phyloP scores from a whole-genome alignment of 2,113 vertebrate species.

The Lycaon pictus region DNA sequence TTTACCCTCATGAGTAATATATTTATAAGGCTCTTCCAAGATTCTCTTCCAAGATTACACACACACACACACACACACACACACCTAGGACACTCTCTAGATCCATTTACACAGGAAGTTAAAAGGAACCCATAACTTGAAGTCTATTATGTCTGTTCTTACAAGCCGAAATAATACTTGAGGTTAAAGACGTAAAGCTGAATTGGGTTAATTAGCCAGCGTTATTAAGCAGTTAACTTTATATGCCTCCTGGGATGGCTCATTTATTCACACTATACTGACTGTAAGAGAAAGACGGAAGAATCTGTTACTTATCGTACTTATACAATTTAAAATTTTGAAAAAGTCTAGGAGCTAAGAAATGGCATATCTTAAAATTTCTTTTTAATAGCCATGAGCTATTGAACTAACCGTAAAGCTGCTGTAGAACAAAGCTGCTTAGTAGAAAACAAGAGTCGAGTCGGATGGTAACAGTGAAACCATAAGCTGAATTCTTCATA shows the following conservation, averaged over 20 bases:
- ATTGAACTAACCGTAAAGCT: neutral
- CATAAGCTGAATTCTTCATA: neutral
- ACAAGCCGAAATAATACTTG: conserved; percentile 41
- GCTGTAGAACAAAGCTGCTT: neutral
- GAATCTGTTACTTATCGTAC: neutral
- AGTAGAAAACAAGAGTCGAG: neutral
- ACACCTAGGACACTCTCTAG: neutral
- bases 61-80: too few species aligned
- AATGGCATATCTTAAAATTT: neutral
- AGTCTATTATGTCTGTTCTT: neutral
- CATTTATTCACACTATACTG: conserved; percentile 7
- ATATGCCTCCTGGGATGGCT: neutral
- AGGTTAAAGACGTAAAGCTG: conserved; percentile 4
- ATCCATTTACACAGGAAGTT: neutral
- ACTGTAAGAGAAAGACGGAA: neutral
- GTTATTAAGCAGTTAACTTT: neutral
- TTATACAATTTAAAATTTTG: conserved; percentile 19
- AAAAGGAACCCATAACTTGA: neutral
- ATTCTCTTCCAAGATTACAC: neutral
- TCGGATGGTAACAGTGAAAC: neutral
- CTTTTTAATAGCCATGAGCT: neutral
- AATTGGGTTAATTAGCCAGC: neutral
- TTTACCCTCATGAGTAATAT: neutral
- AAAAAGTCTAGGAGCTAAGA: neutral
- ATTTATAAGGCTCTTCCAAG: neutral